phyloP scores from a whole-genome alignment of 2,888 invertebrate genomes.

The Trachelus tabidus region DNA sequence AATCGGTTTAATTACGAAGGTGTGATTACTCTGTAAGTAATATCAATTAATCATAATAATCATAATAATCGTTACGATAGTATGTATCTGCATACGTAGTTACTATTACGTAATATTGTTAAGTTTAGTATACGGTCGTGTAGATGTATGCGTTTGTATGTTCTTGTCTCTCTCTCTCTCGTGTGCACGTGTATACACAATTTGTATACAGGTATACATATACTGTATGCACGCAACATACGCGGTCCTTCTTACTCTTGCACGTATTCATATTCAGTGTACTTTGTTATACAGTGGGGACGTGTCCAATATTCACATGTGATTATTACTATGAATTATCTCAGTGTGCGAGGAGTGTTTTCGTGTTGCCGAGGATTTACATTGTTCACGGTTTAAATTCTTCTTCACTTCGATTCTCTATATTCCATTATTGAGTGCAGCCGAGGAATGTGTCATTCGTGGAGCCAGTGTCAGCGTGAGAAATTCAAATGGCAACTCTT shows the following conservation, averaged over 20 bases:
- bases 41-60: constrained; percentile 23
- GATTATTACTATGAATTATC: not conserved
- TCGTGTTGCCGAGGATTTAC: not conserved
- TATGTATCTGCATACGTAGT: constrained; percentile 16
- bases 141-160: constrained; percentile 6
- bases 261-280: not conserved
- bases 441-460: constrained; percentile 1
- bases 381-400: not conserved
- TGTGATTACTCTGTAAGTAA: constrained; percentile 16
- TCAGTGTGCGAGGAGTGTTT: not conserved
- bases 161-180: not conserved
- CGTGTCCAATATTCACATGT: constrained; percentile 4
- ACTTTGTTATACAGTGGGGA: not conserved
- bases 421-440: not conserved
- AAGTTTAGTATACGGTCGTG: constrained; percentile 14
- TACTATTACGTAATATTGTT: constrained; percentile 10
- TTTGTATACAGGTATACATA: not conserved
- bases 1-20: constrained; percentile 10
- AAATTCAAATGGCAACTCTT: not conserved
- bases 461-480: not conserved
- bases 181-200: not conserved
- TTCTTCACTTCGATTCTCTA: not conserved
- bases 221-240: not conserved
- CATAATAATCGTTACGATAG: constrained; percentile 22
- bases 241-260: not conserved